Evolutionary conservation across 2,113 vertebrate species (phyloP), one percentile per base, ranked within the genome.

Genomic region (Rhea americana): DNA sequence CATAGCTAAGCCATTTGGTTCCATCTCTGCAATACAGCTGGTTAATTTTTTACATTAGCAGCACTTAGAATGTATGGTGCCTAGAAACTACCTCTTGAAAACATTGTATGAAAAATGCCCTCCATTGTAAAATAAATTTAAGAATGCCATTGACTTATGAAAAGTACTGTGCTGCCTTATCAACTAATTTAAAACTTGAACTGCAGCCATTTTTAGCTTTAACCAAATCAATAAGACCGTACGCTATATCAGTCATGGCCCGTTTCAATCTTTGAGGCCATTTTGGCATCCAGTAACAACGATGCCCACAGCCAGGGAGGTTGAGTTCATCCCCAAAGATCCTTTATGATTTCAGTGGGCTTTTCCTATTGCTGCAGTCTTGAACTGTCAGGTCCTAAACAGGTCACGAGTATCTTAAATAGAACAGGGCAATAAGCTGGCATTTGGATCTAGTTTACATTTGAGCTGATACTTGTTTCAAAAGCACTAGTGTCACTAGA

Each of bases 181-280:
- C 35, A 41, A 43, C 37, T 94, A 72, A 94, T 95, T 88, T 94
- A 86, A 91, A 93, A 65, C 48, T 91, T 96, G 95, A 93, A 91
- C n/a, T 78, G 61, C 13, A 66, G 91, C 90, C 93, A 96, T 88
- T 92, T 96, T 91, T 82, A 86, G 61, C 80, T 84, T 90, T 94
- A 90, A 91, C 48, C 73, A 88, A 90, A 91, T 91, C 41, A 0
- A 28, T 93, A 76, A 53, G 76, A 90, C 51, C 0, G 4, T 83
- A 62, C 5, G 21, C 74, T 59, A 53, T 21, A 35, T 87, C 77
- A 93, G 88, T 58, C 53, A 55, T 45, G 88, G 77, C 74, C 66
- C 35, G 12, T 85, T 95, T 87, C 71, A 93, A 86, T 82, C 62
- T 91, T 65, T 82, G 80, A 90, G 87, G 58, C 72, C 4, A 62